Evolutionary conservation across 2,113 vertebrate species (phyloP), one percentile per base, ranked within the genome.

Genomic region (Syngnathoides biaculeatus): DNA sequence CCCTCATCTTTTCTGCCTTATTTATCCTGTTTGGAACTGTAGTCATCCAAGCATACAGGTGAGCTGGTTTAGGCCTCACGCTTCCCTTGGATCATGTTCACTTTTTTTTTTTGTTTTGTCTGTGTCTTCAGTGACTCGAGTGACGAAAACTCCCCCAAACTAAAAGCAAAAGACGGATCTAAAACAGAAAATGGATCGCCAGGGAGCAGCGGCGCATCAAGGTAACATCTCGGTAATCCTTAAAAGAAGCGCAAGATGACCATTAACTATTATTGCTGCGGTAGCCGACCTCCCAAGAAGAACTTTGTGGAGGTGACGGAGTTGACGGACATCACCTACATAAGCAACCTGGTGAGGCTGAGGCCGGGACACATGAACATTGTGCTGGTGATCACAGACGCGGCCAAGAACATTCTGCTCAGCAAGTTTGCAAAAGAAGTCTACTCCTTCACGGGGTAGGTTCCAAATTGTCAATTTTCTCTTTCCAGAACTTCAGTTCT

Each of bases 21-120:
- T 99, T 99, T 90, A 98, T 99, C 87, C 91, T 99, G 80, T 98
- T 98, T 6, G 97, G 97, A 75, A 98, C 97, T 0, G 94, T 98
- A 69, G 93, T 99, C 3, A 89, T 99, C 63, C 97, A 98, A 83
- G 95, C 97, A 24, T 98, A 98, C 92, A 96, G 95, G 97, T 98
- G 52, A 80, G 81, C 27, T 35, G 9, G 39, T 13, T 20, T 22
- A 12, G 19, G 27, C 45, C 27, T 65, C 17, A 6, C 12, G 15
- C 50, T 2, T 48, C 20, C 12, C 22, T 15, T n/a, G 8, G 3
- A 39, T 50, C 14, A 65, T 47, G 9, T 42, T 24, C 4, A 1
- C 1, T 9, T 38, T 20, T 11, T 61, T n/a, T 20, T 10, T 27
- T 8, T 52, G 77, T 69, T 7, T 35, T 39, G 40, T 35, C 6